Evolutionary conservation across 2,888 invertebrate species (phyloP), one percentile per base, ranked within the genome.

Genomic region (Nymphalis urticae): DNA sequence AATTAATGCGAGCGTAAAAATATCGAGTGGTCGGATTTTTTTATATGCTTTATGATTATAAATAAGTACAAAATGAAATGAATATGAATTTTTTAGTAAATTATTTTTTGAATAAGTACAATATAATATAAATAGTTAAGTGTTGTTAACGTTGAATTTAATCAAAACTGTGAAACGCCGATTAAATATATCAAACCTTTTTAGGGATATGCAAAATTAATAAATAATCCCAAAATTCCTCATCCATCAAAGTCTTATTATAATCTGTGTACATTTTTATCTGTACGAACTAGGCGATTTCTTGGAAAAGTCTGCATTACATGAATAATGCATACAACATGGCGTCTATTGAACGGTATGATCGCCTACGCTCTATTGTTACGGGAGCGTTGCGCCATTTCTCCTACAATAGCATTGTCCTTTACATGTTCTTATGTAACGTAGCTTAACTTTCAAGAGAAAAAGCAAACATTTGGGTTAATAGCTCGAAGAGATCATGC

Each of bases 321-420:
- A 74, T 75, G 74, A 74, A 75, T 75, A 71, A 72, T 75, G 73
- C 72, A 70, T 75, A 69, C 68, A 69, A 68, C 69, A 73, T 70
- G 70, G 65, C 70, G 72, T 73, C 70, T 74, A 76, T 75, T 73
- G 75, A 75, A 75, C 74, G 70, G 66, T 67, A 72, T 68, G 75
- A 75, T 75, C 74, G 75, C 71, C 73, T 71, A 64, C 66, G 70
- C 51, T 64, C 72, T 61, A 70, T 73, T 73, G 73, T 73, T 64
- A 56, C 56, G 56, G 56, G 71, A 71, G 61, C 71, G 68, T 59
- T 72, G 73, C 68, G 62, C 71, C 72, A 70, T 71, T 69, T 70
- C 70, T 64, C 36, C 69, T 62, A 71, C 73, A 73, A 73, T 68
- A 69, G 71, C 72, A 66, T 72, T 71, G 73, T 73, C 74, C 71